These are phyloP conservation scores for Platycheirus albimanus DNA, from an alignment of 2,888 invertebrate genomes.

Conservation along the genomic window DNA sequence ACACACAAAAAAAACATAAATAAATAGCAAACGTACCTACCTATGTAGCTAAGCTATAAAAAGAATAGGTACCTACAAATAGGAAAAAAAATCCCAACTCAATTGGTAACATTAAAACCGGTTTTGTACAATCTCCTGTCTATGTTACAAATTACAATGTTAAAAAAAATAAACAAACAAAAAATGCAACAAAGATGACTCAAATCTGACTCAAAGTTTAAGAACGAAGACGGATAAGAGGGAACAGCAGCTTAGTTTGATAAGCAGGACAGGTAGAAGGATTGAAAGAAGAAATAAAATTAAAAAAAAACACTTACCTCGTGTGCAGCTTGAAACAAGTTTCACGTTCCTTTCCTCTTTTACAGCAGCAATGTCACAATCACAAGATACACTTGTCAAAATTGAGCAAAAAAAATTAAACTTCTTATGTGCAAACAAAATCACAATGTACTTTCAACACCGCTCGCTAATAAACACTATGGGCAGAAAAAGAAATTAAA, in stretches of 20 bases:
- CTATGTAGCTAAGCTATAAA: too few relatives aligned
- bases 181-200: constrained; percentile 57
- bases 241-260: constrained; percentile 33
- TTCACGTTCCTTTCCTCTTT: neutral
- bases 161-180: constrained; percentile 4
- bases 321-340: constrained; percentile 43
- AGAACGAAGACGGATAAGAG: neutral
- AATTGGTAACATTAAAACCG: constrained; percentile 65
- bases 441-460: constrained; percentile 54
- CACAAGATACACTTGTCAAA: constrained; percentile 27
- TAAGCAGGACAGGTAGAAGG: neutral
- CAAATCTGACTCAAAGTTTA: constrained; percentile 67
- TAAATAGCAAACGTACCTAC: constrained; percentile 5
- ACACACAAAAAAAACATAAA: neutral
- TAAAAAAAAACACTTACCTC: constrained; percentile 49
- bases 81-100: neutral
- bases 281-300: neutral
- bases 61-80: constrained; percentile 2
- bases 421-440: constrained; percentile 1
- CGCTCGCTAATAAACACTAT: constrained; percentile 43
- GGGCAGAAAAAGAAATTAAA: neutral
- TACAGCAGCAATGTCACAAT: constrained; percentile 29
- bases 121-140: constrained; percentile 48
- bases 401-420: constrained; percentile 28
- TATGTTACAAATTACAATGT: constrained; percentile 33